A percentile compares a stretch with the other conserved stretches of the same genome.
Conservation (phyloP, 2,888 invertebrate genomes). For the Sepiola atlantica region DNA sequence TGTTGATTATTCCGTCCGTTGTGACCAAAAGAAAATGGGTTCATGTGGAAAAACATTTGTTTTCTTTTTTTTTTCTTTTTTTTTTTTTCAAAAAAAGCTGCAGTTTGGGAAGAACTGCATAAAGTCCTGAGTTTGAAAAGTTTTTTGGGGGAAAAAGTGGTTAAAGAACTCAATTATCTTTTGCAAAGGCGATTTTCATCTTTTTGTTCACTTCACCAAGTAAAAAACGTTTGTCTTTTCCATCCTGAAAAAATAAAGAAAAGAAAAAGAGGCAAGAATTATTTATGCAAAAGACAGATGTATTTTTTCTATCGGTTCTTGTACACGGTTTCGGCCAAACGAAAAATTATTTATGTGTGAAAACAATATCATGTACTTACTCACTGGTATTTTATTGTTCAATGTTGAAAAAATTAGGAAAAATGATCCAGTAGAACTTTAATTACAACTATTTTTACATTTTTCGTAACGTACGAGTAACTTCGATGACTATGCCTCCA, state of each 20-base stretch:
- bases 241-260: slow-evolving; percentile 88
- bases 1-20: background rate
- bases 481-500: too few relatives aligned
- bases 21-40: background rate
- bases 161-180: background rate
- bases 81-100: background rate
- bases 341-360: too few relatives aligned
- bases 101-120: background rate
- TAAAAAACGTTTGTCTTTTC: slow-evolving; percentile 92
- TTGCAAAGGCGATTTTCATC: slow-evolving; percentile 46
- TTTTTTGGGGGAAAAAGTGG: background rate
- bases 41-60: too few relatives aligned
- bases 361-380: too few relatives aligned
- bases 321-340: too few relatives aligned
- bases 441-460: too few relatives aligned
- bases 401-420: too few relatives aligned
- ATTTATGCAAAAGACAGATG: slow-evolving; percentile 83
- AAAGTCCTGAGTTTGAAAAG: background rate
- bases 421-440: too few relatives aligned
- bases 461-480: too few relatives aligned
- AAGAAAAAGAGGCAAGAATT: background rate
- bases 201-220: slow-evolving; percentile 74
- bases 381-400: too few relatives aligned
- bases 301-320: too few relatives aligned
- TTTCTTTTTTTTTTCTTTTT: too few relatives aligned